Evolutionary conservation across 2,113 vertebrate species (phyloP), one percentile per base, ranked within the genome.

Genomic region (Limnothrissa miodon): DNA sequence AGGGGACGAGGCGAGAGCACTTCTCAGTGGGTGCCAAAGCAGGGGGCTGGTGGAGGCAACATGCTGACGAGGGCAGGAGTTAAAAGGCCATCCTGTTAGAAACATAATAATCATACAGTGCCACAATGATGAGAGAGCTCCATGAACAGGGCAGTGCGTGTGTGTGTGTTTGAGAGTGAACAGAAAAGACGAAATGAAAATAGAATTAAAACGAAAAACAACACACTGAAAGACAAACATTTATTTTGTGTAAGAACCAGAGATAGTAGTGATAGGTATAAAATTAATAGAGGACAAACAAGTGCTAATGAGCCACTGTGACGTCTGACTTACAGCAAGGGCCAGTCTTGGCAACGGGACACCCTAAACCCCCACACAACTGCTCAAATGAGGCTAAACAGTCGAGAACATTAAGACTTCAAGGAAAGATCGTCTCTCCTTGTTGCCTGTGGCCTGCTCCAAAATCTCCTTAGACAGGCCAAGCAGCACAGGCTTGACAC

Each of bases 11-110:
- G 46, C 48, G 80, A 29, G 78, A 29, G 17, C 70, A 5, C 46
- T 78, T 74, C 3, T 80, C 53, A 45, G 29, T 78, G 19, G 44
- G 51, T 45, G 45, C 39, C 23, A 56, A 42, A 74, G 36, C 53
- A 81, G 78, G 33, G 17, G 25, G 17, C 19, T 74, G 19, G 1
- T 21, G 15, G 33, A n/a, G 39, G 48, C 5, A 70, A 74, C 84
- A 53, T 70, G 6, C 2, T 70, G 19, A 70, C 39, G 42, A 21
- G 17, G 23, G 48, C 78, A 45, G n/a, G 23, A n/a, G 17, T 46
- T 48, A 80, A 82, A 85, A n/a, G 78, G 45, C 81, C 44, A 46
- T 13, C 29, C 1, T 56, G 1, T 36, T 82, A 5, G 45, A 62
- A 29, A 29, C 25, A 29, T 62, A 62, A 62, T 29, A 7, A 59